These are phyloP conservation scores for Drosophila fulvimacula DNA, from an alignment of 2,888 invertebrate genomes.

Conservation along the genomic window DNA sequence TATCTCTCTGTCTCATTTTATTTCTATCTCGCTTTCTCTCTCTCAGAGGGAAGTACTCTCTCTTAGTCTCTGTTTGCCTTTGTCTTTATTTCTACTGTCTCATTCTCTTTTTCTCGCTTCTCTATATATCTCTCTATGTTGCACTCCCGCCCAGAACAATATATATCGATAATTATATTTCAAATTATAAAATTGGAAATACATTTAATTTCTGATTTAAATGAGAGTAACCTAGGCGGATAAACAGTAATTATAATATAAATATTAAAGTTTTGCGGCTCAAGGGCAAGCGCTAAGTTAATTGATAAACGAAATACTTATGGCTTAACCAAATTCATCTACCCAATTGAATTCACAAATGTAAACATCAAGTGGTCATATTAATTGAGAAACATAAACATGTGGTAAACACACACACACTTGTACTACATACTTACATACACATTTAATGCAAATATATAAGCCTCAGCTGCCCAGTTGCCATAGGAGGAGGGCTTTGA, in stretches of 20 bases:
- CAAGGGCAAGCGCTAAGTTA: background rate
- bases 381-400: slow-evolving; percentile 37
- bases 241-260: background rate
- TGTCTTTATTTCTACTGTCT: no score
- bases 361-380: slow-evolving; percentile 30
- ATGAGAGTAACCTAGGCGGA: background rate
- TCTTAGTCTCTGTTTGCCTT: no score
- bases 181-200: background rate
- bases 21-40: background rate
- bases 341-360: slow-evolving; percentile 20
- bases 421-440: background rate
- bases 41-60: no score
- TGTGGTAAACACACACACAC: background rate
- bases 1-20: background rate
- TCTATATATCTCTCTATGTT: no score
- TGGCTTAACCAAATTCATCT: background rate
- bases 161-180: background rate
- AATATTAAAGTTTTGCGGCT: background rate
- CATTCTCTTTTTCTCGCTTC: no score
- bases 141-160: no score
- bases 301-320: background rate
- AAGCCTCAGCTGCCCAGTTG: background rate
- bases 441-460: slow-evolving; percentile 6
- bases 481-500: slow-evolving; percentile 1
- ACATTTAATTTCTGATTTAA: background rate